Conservation (phyloP, 1,140 invertebrate species). For the Drosophila virilis region DNA sequence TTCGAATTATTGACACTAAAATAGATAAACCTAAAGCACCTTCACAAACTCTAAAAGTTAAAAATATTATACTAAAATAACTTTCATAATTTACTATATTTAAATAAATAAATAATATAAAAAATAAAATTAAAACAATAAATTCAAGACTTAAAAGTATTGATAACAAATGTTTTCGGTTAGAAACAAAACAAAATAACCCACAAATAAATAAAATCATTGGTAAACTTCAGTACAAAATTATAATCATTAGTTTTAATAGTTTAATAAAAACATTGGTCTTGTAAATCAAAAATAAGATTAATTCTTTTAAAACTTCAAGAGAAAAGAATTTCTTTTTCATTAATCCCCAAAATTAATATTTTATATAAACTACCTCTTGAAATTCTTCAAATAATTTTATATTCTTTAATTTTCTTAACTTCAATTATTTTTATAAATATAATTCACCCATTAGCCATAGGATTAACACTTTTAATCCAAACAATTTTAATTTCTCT, state of each 20-base stretch:
- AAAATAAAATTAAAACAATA: slow-evolving; percentile 86
- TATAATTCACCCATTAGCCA: slow-evolving; percentile 69
- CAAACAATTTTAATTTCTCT: slow-evolving; percentile 84
- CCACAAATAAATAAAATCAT: slow-evolving; percentile 82
- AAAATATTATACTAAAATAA: slow-evolving; percentile 86
- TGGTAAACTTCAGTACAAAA: slow-evolving; percentile 79
- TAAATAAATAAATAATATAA: slow-evolving; percentile 85
- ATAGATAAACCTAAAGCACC: too few species aligned
- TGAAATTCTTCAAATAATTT: slow-evolving; percentile 84
- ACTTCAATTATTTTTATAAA: slow-evolving; percentile 55
- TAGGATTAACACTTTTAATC: slow-evolving; percentile 85
- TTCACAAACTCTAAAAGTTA: too few species aligned
- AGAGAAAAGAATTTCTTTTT: slow-evolving; percentile 85
- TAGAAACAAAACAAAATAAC: slow-evolving; percentile 84
- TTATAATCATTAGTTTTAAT: slow-evolving; percentile 85
- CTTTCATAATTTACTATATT: slow-evolving; percentile 84
- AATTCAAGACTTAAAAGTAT: slow-evolving; percentile 86
- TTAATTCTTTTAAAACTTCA: slow-evolving; percentile 85
- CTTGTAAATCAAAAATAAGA: slow-evolving; percentile 87
- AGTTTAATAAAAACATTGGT: slow-evolving; percentile 87
- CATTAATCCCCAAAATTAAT: slow-evolving; percentile 87
- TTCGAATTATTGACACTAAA: too few species aligned
- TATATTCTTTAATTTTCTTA: slow-evolving; percentile 72
- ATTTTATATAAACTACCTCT: slow-evolving; percentile 86
- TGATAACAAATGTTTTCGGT: slow-evolving; percentile 85